Evolutionary conservation across 2,113 vertebrate species (phyloP), one percentile per base, ranked within the genome.

Genomic region (Triplophysa tibetana): DNA sequence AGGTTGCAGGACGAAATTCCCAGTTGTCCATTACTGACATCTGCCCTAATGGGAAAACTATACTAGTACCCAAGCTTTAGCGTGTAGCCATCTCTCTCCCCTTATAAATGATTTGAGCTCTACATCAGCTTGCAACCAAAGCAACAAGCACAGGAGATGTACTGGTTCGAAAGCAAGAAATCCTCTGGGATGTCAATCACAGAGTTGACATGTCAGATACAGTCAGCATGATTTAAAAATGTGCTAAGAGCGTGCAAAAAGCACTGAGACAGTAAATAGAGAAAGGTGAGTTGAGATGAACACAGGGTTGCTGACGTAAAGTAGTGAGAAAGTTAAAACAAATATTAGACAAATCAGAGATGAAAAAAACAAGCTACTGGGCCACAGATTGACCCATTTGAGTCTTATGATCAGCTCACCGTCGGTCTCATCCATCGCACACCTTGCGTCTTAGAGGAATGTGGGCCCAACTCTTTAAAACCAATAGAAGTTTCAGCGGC

Each of bases 341-440:
- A 63, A 50, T n/a, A 3, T 21, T 11, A 45, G 11, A 54, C n/a
- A 1, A 48, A 21, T 64, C 19, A 17, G 54, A 45, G 12, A 58
- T 58, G 6, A 19, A 58, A 58, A n/a, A 58, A n/a, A 17, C 4
- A 54, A 19, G 50, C 50, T 0, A 17, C 16, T 54, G 19, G 7
- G n/a, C n/a, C n/a, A 58, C 8, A 58, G 7, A 7, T 3, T 9
- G 54, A 21, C 54, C 9, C 24, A 66, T n/a, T 6, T 66, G 58
- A 26, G 29, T 4, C 7, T 7, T 8, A n/a, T 7, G 33, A 8
- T 17, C 10, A 0, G 2, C 96, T 95, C 89, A 98, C 97, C 93
- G 89, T 89, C 0, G 97, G 97, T 0, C 97, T 92, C 86, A 92
- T 94, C 96, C 96, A 98, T 64, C 90, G 91, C 29, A 97, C 88